phyloP scores from a whole-genome alignment of 2,113 vertebrate species.

The Hippoglossus stenolepis region DNA sequence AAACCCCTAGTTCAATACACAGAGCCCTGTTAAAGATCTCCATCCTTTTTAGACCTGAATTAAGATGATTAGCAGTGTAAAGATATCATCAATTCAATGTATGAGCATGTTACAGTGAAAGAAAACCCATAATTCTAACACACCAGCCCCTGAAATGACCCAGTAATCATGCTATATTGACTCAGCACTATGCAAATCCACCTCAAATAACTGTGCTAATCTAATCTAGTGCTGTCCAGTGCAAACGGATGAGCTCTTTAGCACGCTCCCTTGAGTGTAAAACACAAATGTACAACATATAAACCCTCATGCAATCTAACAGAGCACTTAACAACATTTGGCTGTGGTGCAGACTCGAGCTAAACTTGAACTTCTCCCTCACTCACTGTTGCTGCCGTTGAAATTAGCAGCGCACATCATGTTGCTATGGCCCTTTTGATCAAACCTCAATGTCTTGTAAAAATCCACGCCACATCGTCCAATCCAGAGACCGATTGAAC shows the following conservation, averaged over 20 bases:
- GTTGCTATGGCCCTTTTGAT: not conserved
- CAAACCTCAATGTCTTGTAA: not conserved
- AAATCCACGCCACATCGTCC: conserved; percentile 22
- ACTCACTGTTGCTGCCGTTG: not conserved
- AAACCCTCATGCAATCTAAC: conserved; percentile 30
- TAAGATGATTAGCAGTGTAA: conserved; percentile 1
- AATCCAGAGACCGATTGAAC: conserved; percentile 43
- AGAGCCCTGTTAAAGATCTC: no score
- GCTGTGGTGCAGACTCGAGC: not conserved
- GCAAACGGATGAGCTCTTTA: conserved; percentile 47
- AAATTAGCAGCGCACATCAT: not conserved
- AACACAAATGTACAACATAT: conserved; percentile 17
- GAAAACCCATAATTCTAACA: conserved; percentile 26
- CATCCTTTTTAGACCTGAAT: not conserved
- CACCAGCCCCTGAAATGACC: conserved; percentile 22
- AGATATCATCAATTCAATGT: not conserved
- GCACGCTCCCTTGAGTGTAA: conserved; percentile 10
- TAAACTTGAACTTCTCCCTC: conserved; percentile 22
- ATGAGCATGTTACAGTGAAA: conserved; percentile 16
- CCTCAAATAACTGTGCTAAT: conserved; percentile 44
- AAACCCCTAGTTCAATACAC: no score
- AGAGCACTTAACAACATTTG: not conserved
- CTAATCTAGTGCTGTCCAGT: conserved; percentile 27
- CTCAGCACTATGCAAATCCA: conserved; percentile 47
- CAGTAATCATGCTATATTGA: conserved; percentile 39